Percentiles rank a stretch among this genome's conserved stretches.
These are phyloP conservation scores for Clarias laeviceps DNA, from an alignment of 2,797 vertebrate genomes.

Conservation along the genomic window DNA sequence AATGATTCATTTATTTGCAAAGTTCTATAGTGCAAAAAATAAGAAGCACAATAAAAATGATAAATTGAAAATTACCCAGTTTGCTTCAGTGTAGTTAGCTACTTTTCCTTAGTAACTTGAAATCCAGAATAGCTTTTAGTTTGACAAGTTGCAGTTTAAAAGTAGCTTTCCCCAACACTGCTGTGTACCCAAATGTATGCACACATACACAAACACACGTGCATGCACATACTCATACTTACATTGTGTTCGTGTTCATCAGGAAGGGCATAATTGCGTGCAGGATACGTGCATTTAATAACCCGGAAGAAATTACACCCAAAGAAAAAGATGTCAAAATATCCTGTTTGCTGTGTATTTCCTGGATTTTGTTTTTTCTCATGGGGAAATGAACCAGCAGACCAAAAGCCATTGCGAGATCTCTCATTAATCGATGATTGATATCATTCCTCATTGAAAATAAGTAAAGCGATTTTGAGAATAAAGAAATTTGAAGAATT, in stretches of 20 bases:
- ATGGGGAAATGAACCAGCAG: constrained; percentile 7
- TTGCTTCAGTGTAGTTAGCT: neutral
- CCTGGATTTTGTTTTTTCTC: constrained; percentile 22
- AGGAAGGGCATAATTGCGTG: constrained; percentile 44
- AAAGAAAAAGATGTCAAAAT: constrained; percentile 46
- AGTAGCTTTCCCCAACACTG: no score
- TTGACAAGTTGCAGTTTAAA: no score
- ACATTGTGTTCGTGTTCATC: constrained; percentile 25
- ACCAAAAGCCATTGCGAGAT: neutral
- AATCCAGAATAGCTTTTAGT: neutral
- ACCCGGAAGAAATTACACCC: constrained; percentile 55
- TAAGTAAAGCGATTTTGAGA: no score
- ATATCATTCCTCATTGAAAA: neutral
- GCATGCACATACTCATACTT: neutral
- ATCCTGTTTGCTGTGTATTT: constrained; percentile 23
- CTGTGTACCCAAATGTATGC: neutral
- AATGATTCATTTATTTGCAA: no score
- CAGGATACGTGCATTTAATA: constrained; percentile 31
- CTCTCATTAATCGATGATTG: neutral
- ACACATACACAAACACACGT: constrained; percentile 7
- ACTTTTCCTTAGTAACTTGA: neutral
- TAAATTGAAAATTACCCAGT: neutral
- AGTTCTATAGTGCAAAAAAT: neutral
- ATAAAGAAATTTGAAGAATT: neutral
- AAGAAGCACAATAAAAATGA: neutral